Evolutionary conservation across 2,113 vertebrate species (phyloP), one percentile per base, ranked within the genome.

Genomic region (Mastomys natalensis): DNA sequence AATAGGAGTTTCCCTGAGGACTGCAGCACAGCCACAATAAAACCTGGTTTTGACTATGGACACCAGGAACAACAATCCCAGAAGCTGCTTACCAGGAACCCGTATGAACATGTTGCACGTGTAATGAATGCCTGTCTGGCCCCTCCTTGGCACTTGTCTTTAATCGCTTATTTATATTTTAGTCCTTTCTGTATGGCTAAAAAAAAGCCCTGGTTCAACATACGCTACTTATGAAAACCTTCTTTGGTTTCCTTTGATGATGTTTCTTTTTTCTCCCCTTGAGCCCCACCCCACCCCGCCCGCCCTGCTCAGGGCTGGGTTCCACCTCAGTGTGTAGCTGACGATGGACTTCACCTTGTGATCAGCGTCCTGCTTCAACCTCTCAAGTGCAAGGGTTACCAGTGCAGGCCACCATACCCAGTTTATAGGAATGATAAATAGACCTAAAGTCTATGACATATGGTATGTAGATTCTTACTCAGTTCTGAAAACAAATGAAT

Each of bases 181-280:
- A 92, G 68, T 66, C n/a, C 29, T 87, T 93, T 82, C 55, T 37
- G 13, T 15, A 72, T 43, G 31, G 34, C 45, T 60, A 53, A 82
- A 96, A 94, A 37, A 45, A 62, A 73, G 21, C 40, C 48, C 86
- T 58, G n/a, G 26, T 55, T 93, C 51, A 76, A 93, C 6, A 89
- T 34, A 7, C 26, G 51, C n/a, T 29, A 77, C 87, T 53, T 82
- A 4, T 37, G 70, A 97, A n/a, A 94, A 92, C 37, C 86, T 94
- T 85, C 26, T 31, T 34, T 78, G 45, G 12, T 34, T 45, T 64
- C 82, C 40, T 64, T 85, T 85, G 40, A 45, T 62, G n/a, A 40
- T 84, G 37, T n/a, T 82, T 84, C 22, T n/a, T 82, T 29, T 60
- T 43, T 43, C 6, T 29, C 55, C 37, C 24, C 66, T 37, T 68